Evolutionary conservation across 2,113 vertebrate species (phyloP).

Genomic region (Gallinago jamesoni): DNA sequence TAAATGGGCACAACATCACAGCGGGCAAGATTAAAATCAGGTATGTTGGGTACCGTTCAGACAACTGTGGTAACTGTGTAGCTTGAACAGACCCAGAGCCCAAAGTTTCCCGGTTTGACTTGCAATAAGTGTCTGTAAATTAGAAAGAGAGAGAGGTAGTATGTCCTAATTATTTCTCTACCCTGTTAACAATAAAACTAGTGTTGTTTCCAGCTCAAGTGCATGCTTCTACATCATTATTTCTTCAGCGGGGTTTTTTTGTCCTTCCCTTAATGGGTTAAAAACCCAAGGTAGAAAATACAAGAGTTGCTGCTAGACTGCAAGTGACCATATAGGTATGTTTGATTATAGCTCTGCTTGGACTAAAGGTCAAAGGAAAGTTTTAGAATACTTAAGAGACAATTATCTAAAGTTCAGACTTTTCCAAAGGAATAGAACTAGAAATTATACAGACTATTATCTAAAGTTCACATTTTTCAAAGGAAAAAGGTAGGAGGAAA

Average conservation of each 20-base stretch:
- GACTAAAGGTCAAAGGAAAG: constrained; percentile 66
- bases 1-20: background rate
- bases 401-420: constrained; percentile 74
- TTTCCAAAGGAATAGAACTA: constrained; percentile 54
- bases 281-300: background rate
- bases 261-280: constrained; percentile 2
- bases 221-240: background rate
- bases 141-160: background rate
- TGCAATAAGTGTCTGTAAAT: background rate
- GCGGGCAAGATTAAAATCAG: background rate
- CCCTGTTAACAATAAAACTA: background rate
- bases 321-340: constrained; percentile 19
- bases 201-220: background rate
- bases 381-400: constrained; percentile 68
- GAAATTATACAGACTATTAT: constrained; percentile 65
- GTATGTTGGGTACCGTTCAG: background rate
- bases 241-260: background rate
- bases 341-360: constrained; percentile 55
- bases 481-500: background rate
- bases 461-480: constrained; percentile 70
- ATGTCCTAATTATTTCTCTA: background rate
- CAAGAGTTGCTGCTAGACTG: background rate
- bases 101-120: background rate
- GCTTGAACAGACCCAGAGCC: background rate
- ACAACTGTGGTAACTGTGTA: background rate